Percentiles rank a stretch among this genome's conserved stretches.
Conservation (phyloP, 2,797 vertebrate genomes). For the Gouania willdenowi region DNA sequence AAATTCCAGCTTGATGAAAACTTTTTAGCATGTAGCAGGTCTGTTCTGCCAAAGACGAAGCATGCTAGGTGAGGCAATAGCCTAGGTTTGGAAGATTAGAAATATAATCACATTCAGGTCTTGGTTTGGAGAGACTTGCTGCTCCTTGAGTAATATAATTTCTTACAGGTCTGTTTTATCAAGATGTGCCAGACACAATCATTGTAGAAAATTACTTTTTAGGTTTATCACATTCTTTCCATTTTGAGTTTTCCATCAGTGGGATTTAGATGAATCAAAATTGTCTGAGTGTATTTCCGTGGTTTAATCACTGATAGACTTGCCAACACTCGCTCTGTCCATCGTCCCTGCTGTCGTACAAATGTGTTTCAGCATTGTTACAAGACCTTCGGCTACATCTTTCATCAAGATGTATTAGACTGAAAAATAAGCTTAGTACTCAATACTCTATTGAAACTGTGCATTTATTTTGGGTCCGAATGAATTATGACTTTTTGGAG, state of each 20-base stretch:
- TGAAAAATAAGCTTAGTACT: too few species aligned
- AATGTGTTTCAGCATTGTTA: too few species aligned
- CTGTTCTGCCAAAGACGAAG: conserved; percentile 10
- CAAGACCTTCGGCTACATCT: too few species aligned
- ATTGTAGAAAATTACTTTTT: background rate
- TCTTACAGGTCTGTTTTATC: conserved; percentile 7
- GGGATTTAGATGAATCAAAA: conserved; percentile 17
- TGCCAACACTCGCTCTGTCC: conserved; percentile 12
- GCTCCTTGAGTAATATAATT: conserved; percentile 4
- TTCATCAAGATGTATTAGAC: too few species aligned
- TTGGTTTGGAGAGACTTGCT: conserved; percentile 2
- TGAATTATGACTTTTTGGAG: too few species aligned
- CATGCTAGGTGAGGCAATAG: conserved; percentile 18
- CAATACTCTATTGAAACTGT: too few species aligned
- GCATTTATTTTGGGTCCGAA: too few species aligned
- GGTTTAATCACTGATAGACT: conserved; percentile 23
- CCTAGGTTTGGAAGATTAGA: conserved; percentile 23
- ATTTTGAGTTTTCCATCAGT: conserved; percentile 4
- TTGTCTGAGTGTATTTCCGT: conserved; percentile 1
- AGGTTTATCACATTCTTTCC: conserved; percentile 21
- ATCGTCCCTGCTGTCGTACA: background rate
- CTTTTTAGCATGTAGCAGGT: conserved; percentile 13
- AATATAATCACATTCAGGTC: conserved; percentile 38
- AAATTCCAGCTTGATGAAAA: conserved; percentile 21
- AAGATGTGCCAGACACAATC: conserved; percentile 7